These are phyloP conservation scores for Margaritifera margaritifera DNA, from an alignment of 2,888 invertebrate species.

Conservation along the genomic window DNA sequence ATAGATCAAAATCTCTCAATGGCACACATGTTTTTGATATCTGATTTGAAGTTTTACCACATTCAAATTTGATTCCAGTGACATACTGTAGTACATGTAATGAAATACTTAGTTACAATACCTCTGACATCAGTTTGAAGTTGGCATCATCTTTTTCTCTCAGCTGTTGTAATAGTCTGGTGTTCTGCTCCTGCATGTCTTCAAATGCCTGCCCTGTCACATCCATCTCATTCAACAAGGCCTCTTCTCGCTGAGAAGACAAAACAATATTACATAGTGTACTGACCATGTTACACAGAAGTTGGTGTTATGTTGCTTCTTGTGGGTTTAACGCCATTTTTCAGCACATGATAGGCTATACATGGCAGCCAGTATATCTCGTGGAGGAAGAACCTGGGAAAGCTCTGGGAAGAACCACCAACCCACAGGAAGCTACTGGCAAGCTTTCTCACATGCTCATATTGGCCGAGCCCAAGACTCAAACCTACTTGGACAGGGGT, in stretches of 20 bases:
- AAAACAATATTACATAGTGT: too few relatives aligned
- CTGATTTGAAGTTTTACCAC: background rate
- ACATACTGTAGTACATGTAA: background rate
- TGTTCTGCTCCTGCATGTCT: slow-evolving; percentile 99
- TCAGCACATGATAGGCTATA: too few relatives aligned
- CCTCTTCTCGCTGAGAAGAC: slow-evolving; percentile 85
- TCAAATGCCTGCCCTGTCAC: slow-evolving; percentile 99
- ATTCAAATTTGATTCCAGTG: background rate
- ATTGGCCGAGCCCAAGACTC: too few relatives aligned
- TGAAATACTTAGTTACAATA: slow-evolving; percentile 32
- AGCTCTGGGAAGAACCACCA: too few relatives aligned
- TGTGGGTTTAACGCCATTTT: too few relatives aligned
- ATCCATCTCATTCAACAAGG: slow-evolving; percentile 97
- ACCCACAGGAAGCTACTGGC: too few relatives aligned
- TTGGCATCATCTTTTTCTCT: slow-evolving; percentile 96
- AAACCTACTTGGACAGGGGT: too few relatives aligned
- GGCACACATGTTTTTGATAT: background rate
- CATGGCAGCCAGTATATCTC: too few relatives aligned
- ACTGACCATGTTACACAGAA: too few relatives aligned
- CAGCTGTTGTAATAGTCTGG: slow-evolving; percentile 92
- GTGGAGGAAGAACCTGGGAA: too few relatives aligned
- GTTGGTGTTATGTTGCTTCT: too few relatives aligned
- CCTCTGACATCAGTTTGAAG: slow-evolving; percentile 97
- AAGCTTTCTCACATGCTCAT: too few relatives aligned
- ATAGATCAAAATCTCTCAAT: background rate